Conservation (phyloP, 2,797 vertebrate genomes). For the Delichon dasypus region DNA sequence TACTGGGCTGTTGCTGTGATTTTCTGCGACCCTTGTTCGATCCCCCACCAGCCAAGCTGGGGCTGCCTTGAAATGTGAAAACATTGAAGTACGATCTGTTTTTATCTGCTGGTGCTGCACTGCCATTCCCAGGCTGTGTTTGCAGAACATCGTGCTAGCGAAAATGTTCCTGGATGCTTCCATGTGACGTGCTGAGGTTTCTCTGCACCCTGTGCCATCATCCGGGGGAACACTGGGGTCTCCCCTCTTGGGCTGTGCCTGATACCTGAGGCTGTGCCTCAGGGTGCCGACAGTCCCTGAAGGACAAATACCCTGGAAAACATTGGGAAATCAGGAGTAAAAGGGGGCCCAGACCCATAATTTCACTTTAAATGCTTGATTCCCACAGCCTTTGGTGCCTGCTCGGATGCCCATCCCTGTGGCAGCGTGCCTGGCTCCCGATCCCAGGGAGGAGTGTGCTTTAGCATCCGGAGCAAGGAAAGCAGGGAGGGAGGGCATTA, state of each 20-base stretch:
- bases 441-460: fast-evolving
- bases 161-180: neutral
- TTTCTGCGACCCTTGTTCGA: neutral
- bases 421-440: fast-evolving
- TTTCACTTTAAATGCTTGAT: neutral
- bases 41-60: neutral
- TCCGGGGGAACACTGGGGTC: fast-evolving
- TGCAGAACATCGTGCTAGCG: fast-evolving
- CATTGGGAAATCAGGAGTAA: neutral
- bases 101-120: neutral
- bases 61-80: neutral
- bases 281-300: neutral
- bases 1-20: neutral
- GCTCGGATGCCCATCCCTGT: fast-evolving
- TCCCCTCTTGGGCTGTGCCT: neutral
- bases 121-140: neutral
- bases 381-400: neutral
- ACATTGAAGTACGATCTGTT: neutral
- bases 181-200: fast-evolving
- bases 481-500: neutral
- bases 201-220: fast-evolving
- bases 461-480: neutral
- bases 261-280: neutral
- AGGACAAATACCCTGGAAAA: neutral
- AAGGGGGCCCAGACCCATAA: neutral